Evolutionary conservation across 1,140 invertebrate species (phyloP), one percentile per base, ranked within the genome.

Genomic region (Pollicipes pollicipes): DNA sequence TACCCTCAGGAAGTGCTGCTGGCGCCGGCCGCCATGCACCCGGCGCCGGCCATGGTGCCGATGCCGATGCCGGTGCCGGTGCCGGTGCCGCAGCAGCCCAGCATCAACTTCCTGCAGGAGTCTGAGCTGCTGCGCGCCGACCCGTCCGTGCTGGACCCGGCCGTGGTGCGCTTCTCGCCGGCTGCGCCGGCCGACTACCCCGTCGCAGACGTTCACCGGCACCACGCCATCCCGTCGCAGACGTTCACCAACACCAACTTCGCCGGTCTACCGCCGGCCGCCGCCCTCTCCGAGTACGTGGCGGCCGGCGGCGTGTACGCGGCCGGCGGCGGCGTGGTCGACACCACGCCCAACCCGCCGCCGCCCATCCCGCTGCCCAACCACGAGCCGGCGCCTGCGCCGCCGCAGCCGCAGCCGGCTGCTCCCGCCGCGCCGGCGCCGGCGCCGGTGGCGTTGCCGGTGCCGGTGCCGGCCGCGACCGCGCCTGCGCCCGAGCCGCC

Each of bases 211-310:
- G 28, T 66, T 66, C 64, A 66, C 64, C 64, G 28, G 28, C 64
- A 66, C 27, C 64, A 66, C 17, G 45, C 45, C 45, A 58, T 58
- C 45, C 45, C 45, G 6, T 66, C 64, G 28, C 64, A 66, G 28
- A 66, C 64, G 28, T 66, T 66, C 64, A 66, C 64, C 64, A 66
- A 66, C 64, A 66, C 27, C 64, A 66, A 66, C 64, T 66, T 66
- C 64, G 45, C 45, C 45, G 45, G 45, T 24, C 45, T 58, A 21
- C 45, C 45, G 45, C 13, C 45, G 45, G 45, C 45, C 13, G 45
- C 45, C 8, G 45, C 45, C 2, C 45, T 58, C 45, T 58, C 45
- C 45, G 45, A 58, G 45, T 21, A 21, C 13, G 45, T 21, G 13
- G 45, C 45, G 13, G 45, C 17, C 45, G 24, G 24, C 45, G 45